Evolutionary conservation across 2,113 vertebrate genomes (phyloP), one percentile per base, ranked within the genome.

Genomic region (Harpagus bidentatus): DNA sequence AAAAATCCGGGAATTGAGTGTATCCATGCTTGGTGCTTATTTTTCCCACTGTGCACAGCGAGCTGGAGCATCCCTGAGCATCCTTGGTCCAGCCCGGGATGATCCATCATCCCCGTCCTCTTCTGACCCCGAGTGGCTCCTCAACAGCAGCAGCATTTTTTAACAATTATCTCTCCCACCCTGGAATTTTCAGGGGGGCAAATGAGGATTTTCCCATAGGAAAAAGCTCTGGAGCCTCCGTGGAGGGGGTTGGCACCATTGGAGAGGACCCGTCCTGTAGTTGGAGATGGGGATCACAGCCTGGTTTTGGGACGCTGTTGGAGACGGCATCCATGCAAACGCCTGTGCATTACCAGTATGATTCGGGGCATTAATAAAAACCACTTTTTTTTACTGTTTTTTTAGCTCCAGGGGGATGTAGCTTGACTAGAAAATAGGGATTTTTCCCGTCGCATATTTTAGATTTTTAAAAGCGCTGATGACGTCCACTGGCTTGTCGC

Each of bases 1-100:
- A 21, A 38, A 78, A 34, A 13, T 19, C 23, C 3, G 34, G 36
- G 72, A 40, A 14, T 40, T 31, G 36, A 26, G 66, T 2, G 0
- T 19, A 8, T 79, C 11, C 0, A 0, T n/a, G 0, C 2, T 70
- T 7, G 25, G 61, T 21, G 56, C 22, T 19, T 56, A 0, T 7
- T 93, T 47, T 67, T 7, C 10, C 50, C 9, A 3, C 10, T 40
- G 23, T 10, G 23, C 13, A 10, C 18, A 11, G 19, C 4, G 13
- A n/a, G 23, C 43, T 40, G 52, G 20, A 58, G 40, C 47, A 71
- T 79, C 55, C 45, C 14, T 74, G 40, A 52, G 43, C 34, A 48
- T 31, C 58, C 26, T 10, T 40, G 47, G 16, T 79, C 21, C 59
- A 34, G 9, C 22, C 67, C 4, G 18, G 40, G 2, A 8, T 56